Conservation (phyloP, 2,888 invertebrate genomes). For the Phengaris alcon region DNA sequence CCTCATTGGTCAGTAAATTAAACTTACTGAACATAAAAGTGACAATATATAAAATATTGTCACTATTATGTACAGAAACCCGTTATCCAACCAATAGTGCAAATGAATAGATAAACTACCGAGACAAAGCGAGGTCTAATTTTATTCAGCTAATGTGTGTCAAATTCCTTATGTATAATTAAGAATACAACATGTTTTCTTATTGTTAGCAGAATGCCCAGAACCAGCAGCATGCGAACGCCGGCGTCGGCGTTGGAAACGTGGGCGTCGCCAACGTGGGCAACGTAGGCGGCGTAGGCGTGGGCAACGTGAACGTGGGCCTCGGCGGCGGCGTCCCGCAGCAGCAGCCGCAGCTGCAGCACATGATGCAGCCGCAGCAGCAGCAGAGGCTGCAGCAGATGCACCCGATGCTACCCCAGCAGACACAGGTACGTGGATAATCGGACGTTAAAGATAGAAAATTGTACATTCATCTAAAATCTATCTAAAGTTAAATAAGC, state of each 20-base stretch:
- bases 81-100: too few relatives aligned
- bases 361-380: constrained; percentile 81
- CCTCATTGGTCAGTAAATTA: too few relatives aligned
- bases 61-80: too few relatives aligned
- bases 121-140: too few relatives aligned
- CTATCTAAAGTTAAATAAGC: too few relatives aligned
- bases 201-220: constrained; percentile 66
- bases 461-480: too few relatives aligned
- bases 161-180: constrained; percentile 3
- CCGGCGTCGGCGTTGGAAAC: constrained; percentile 48
- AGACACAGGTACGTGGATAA: constrained; percentile 68
- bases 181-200: neutral
- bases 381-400: constrained; percentile 79
- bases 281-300: constrained; percentile 52
- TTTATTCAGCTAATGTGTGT: neutral
- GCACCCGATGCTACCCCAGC: constrained; percentile 78
- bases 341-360: constrained; percentile 74
- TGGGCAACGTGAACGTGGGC: constrained; percentile 54
- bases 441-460: too few relatives aligned
- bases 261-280: constrained; percentile 46
- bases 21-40: too few relatives aligned
- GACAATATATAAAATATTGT: too few relatives aligned
- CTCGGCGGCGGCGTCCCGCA: constrained; percentile 60
- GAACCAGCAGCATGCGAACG: constrained; percentile 66
- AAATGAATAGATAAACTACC: too few relatives aligned